Evolutionary conservation across 1,140 invertebrate genomes (phyloP).

Genomic region (Proales similis): DNA sequence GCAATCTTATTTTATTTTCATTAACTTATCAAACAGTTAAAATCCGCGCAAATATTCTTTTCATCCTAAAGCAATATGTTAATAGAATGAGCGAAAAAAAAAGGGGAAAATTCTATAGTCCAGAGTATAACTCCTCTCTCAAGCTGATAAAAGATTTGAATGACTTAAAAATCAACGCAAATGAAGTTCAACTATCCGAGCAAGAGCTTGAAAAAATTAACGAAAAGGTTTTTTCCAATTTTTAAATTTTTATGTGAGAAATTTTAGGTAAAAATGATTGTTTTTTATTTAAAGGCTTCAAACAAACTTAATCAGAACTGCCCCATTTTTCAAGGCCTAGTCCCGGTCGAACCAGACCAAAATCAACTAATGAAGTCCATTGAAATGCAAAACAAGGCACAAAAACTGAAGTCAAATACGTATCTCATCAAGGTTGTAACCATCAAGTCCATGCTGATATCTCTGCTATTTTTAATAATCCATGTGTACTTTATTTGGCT

Average conservation of each 20-base stretch:
- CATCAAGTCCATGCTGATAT: too few relatives aligned
- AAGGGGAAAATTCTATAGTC: constrained; percentile 6
- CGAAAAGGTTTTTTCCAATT: constrained; percentile 15
- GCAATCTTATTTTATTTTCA: too few relatives aligned
- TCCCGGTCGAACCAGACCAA: constrained; percentile 20
- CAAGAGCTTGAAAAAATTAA: constrained; percentile 29
- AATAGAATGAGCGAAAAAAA: constrained; percentile 4
- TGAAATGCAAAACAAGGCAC: constrained; percentile 25
- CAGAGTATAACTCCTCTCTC: constrained; percentile 19
- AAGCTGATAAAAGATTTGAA: constrained; percentile 27
- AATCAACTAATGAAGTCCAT: constrained; percentile 22
- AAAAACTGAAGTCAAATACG: constrained; percentile 1
- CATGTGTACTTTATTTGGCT: too few relatives aligned
- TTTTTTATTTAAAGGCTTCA: constrained; percentile 2
- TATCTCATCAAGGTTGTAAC: too few relatives aligned
- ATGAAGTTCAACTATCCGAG: constrained; percentile 8
- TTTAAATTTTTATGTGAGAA: neutral
- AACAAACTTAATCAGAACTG: constrained; percentile 19
- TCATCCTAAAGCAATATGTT: too few relatives aligned
- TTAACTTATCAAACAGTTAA: too few relatives aligned
- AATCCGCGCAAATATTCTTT: too few relatives aligned
- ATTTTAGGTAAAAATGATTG: constrained; percentile 1
- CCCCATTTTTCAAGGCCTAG: constrained; percentile 7
- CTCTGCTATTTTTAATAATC: too few relatives aligned
- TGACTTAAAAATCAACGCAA: constrained; percentile 8